Evolutionary conservation across 2,888 invertebrate genomes (phyloP).

Genomic region (Lasius platythorax): DNA sequence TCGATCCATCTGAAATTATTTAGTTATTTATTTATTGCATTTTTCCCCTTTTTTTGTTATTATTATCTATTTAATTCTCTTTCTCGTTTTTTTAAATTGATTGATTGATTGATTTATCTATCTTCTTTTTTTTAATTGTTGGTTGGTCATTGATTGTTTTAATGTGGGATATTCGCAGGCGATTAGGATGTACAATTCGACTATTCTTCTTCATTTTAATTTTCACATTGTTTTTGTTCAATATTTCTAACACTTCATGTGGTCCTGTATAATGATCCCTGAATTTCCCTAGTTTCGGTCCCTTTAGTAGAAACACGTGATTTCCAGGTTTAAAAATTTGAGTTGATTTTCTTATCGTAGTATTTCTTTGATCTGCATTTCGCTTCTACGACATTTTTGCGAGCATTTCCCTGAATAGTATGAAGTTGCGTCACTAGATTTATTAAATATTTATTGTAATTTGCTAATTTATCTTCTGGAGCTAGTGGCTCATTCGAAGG

Average conservation of each 20-base stretch:
- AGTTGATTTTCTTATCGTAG: neutral
- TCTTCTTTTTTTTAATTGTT: neutral
- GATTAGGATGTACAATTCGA: neutral
- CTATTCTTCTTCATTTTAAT: constrained; percentile 5
- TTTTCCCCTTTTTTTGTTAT: too few species aligned
- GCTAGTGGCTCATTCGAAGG: neutral
- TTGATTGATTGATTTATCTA: too few species aligned
- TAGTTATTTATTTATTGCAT: too few species aligned
- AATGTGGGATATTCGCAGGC: neutral
- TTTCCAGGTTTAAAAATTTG: neutral
- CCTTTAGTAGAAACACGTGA: neutral
- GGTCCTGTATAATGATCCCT: neutral
- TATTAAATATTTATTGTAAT: neutral
- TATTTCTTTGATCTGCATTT: neutral
- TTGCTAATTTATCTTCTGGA: neutral
- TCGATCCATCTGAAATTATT: neutral
- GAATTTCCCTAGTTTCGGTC: neutral
- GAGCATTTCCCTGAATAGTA: neutral
- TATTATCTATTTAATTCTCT: too few species aligned
- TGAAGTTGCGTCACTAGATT: neutral
- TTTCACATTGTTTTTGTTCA: neutral
- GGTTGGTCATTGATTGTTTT: neutral
- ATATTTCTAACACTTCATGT: neutral
- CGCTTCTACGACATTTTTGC: neutral
- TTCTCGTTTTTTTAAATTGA: too few species aligned